A percentile compares a stretch with the other conserved stretches of the same genome.
Evolutionary conservation across 2,888 invertebrate species (phyloP).

Genomic region (Bugulina stolonifera): DNA sequence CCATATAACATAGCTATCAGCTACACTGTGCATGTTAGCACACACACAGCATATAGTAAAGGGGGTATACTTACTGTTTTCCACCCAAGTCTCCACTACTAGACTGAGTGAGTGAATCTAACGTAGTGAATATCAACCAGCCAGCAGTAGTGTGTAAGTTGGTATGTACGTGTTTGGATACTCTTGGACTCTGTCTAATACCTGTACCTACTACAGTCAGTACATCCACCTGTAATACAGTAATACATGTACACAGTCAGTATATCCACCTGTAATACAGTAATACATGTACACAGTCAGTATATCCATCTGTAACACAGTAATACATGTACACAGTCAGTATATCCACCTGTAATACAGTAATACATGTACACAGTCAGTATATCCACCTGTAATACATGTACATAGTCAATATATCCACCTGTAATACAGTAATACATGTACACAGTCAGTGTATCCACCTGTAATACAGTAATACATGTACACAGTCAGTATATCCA

Average conservation of each 20-base stretch:
- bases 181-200: not conserved
- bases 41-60: not conserved
- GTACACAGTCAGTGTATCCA: not conserved
- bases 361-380: too few species aligned
- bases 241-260: too few species aligned
- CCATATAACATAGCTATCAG: not conserved
- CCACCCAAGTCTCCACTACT: not conserved
- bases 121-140: conserved; percentile 7
- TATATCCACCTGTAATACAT: too few species aligned
- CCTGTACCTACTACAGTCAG: conserved; percentile 2
- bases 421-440: too few species aligned
- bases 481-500: too few species aligned
- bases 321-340: too few species aligned
- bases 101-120: not conserved
- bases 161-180: conserved; percentile 1
- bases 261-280: too few species aligned
- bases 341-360: too few species aligned
- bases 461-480: not conserved
- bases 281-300: too few species aligned
- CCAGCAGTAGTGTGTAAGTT: conserved; percentile 20
- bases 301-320: too few species aligned
- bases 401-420: too few species aligned
- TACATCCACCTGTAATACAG: not conserved
- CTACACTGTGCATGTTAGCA: not conserved
- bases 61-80: not conserved